Conservation (phyloP, 2,797 vertebrate species). For the Malacoraja senta region DNA sequence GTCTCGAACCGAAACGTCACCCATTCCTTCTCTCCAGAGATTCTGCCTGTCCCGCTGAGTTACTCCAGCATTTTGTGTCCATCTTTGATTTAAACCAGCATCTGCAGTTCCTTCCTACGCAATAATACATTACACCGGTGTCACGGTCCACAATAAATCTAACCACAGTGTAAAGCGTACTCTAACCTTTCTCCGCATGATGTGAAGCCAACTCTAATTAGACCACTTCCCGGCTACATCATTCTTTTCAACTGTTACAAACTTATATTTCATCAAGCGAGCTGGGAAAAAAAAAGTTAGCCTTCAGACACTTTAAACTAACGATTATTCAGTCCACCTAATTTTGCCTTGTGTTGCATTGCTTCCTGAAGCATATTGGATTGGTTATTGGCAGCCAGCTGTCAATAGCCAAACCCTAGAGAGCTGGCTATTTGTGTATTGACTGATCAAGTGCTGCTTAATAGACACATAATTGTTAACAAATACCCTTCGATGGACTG, state of each 20-base stretch:
- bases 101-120: too few species aligned
- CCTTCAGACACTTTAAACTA: conserved; percentile 86
- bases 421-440: conserved; percentile 53
- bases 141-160: background rate
- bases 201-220: conserved; percentile 42
- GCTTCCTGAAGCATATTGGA: conserved; percentile 66
- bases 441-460: conserved; percentile 39
- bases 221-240: background rate
- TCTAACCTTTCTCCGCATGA: background rate
- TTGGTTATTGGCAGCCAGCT: conserved; percentile 77
- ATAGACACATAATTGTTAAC: conserved; percentile 93
- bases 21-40: too few species aligned
- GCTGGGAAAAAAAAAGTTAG: conserved; percentile 66
- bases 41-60: too few species aligned
- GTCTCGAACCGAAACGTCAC: too few species aligned
- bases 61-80: too few species aligned
- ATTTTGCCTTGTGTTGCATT: conserved; percentile 66
- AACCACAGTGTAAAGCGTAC: background rate
- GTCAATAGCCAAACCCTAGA: conserved; percentile 83
- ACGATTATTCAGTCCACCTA: conserved; percentile 83
- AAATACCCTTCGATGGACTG: conserved; percentile 91
- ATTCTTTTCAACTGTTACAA: background rate
- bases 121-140: background rate
- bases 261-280: conserved; percentile 39
- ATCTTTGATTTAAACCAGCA: too few species aligned